These are phyloP conservation scores for Mongoloraphidia duomilia DNA, from an alignment of 2,888 invertebrate genomes.

Conservation along the genomic window DNA sequence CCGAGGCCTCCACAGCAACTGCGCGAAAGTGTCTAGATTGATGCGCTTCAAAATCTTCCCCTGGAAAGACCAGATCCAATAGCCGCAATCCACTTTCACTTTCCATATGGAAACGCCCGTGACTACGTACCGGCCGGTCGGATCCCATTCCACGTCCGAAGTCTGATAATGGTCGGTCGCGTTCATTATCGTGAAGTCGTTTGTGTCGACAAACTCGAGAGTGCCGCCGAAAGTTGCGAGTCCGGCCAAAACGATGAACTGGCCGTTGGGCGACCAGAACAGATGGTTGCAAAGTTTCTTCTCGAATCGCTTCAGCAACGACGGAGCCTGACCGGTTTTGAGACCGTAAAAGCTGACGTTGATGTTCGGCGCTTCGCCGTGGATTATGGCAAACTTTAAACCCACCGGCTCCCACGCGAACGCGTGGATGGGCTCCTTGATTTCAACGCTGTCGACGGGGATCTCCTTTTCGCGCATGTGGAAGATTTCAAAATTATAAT, in stretches of 20 bases:
- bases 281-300: slow-evolving; percentile 80
- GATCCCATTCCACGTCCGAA: slow-evolving; percentile 98
- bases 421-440: slow-evolving; percentile 82
- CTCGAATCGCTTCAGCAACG: slow-evolving; percentile 74
- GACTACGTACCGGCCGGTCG: slow-evolving; percentile 92
- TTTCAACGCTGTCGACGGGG: slow-evolving; percentile 94
- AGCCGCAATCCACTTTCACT: slow-evolving; percentile 83
- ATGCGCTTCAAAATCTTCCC: slow-evolving; percentile 61
- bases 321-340: slow-evolving; percentile 79
- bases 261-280: slow-evolving; percentile 93
- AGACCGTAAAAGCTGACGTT: slow-evolving; percentile 87
- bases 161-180: slow-evolving; percentile 82
- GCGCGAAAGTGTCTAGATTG: slow-evolving; percentile 84
- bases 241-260: slow-evolving; percentile 88
- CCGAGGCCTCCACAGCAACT: slow-evolving; percentile 91
- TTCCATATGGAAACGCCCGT: slow-evolving; percentile 93
- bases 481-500: slow-evolving; percentile 97
- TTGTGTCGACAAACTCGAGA: slow-evolving; percentile 88
- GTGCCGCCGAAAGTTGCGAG: slow-evolving; percentile 73
- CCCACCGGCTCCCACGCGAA: slow-evolving; percentile 99
- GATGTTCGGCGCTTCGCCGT: slow-evolving; percentile 77
- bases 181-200: slow-evolving; percentile 91
- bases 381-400: slow-evolving; percentile 90
- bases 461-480: slow-evolving; percentile 96
- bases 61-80: slow-evolving; percentile 98